phyloP scores from a whole-genome alignment of 2,797 vertebrate species.

The Channa striata region DNA sequence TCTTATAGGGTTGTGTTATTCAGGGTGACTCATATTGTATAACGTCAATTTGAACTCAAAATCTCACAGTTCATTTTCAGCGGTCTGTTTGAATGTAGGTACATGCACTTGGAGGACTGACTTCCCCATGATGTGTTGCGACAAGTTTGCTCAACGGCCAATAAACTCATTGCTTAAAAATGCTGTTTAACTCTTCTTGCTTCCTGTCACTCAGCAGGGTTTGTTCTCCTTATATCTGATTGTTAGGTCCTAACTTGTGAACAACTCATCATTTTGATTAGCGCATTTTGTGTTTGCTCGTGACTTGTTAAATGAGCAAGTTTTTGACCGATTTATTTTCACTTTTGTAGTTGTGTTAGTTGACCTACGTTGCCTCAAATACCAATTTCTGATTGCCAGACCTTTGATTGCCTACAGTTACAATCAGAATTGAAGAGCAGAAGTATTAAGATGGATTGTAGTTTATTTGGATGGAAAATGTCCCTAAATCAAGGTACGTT shows the following conservation, averaged over 20 bases:
- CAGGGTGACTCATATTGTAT: too few relatives aligned
- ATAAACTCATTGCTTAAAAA: not conserved
- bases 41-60: not conserved
- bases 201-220: too few relatives aligned
- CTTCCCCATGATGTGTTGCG: conserved; percentile 17
- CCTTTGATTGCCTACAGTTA: not conserved
- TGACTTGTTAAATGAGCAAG: too few relatives aligned
- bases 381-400: not conserved
- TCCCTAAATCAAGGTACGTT: too few relatives aligned
- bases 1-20: not conserved
- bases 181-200: not conserved
- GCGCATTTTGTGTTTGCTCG: too few relatives aligned
- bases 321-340: too few relatives aligned
- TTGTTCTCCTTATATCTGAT: too few relatives aligned
- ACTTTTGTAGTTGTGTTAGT: not conserved
- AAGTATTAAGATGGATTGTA: too few relatives aligned
- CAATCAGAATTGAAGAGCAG: too few relatives aligned
- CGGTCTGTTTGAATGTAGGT: not conserved
- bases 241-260: too few relatives aligned
- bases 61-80: not conserved
- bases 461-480: too few relatives aligned
- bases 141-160: conserved; percentile 20
- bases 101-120: not conserved
- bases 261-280: too few relatives aligned
- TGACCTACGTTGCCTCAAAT: not conserved